Percentiles rank a stretch among this genome's conserved stretches.
Conservation (phyloP, 2,888 invertebrate genomes). For the Heliconius ethilla region DNA sequence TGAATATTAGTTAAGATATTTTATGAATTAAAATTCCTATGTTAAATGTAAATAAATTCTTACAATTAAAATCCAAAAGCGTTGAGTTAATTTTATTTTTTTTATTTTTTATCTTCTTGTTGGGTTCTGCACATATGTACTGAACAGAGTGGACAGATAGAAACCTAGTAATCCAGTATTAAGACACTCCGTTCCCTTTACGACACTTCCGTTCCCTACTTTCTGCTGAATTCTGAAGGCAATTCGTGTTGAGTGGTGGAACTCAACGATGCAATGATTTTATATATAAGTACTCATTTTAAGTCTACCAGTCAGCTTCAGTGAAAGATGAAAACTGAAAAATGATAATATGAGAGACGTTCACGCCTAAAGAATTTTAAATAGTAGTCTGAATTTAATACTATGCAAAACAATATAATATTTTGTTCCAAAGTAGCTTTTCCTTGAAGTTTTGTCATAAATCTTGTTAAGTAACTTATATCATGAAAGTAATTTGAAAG, state of each 20-base stretch:
- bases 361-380: neutral
- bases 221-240: neutral
- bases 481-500: neutral
- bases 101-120: no score
- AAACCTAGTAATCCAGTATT: neutral
- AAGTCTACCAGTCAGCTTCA: neutral
- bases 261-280: no score
- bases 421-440: neutral
- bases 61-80: no score
- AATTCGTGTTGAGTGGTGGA: no score
- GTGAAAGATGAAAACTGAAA: neutral
- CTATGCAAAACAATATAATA: neutral
- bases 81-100: no score
- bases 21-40: no score
- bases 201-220: neutral
- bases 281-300: no score
- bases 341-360: neutral
- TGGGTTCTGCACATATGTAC: no score
- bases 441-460: neutral
- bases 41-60: no score
- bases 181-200: neutral
- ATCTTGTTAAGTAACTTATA: constrained; percentile 11
- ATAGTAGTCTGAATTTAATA: constrained; percentile 1
- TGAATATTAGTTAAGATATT: no score
- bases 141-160: neutral